Conservation (phyloP, 2,797 vertebrate species). For the Tarsius wallacei region DNA sequence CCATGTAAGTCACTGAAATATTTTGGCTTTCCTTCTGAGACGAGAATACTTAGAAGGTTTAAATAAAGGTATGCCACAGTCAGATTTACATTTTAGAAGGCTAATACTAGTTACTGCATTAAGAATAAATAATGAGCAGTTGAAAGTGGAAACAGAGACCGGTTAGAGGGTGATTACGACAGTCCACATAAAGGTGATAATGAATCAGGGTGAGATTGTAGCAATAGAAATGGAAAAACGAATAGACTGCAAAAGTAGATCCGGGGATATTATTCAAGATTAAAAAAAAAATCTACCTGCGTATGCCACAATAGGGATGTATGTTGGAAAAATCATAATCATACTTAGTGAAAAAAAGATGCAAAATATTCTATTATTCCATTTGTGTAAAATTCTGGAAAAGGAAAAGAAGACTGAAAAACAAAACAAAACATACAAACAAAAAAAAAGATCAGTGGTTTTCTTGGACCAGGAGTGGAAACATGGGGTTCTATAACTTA, state of each 20-base stretch:
- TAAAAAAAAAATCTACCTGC: not conserved
- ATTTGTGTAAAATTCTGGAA: not conserved
- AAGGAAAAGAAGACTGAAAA: not conserved
- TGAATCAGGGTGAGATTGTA: not conserved
- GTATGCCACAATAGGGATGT: not conserved
- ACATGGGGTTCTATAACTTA: not conserved
- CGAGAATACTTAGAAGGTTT: not conserved
- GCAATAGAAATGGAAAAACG: not conserved
- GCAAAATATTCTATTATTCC: not conserved
- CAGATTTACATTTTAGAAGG: constrained; percentile 5
- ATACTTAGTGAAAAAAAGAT: not conserved
- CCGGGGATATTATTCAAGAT: not conserved
- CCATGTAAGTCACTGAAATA: not conserved
- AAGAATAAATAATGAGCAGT: not conserved
- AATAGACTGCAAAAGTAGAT: not conserved
- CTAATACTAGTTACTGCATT: not conserved
- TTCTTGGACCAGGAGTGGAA: not conserved
- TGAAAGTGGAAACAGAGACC: not conserved
- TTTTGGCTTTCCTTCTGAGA: not conserved
- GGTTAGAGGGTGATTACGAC: not conserved
- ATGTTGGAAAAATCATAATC: not conserved
- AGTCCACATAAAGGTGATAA: not conserved
- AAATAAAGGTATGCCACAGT: not conserved
- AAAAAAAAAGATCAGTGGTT: not conserved
- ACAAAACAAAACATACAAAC: not conserved